phyloP scores from a whole-genome alignment of 2,797 vertebrate genomes.

The Hapalemur alaotrensis region DNA sequence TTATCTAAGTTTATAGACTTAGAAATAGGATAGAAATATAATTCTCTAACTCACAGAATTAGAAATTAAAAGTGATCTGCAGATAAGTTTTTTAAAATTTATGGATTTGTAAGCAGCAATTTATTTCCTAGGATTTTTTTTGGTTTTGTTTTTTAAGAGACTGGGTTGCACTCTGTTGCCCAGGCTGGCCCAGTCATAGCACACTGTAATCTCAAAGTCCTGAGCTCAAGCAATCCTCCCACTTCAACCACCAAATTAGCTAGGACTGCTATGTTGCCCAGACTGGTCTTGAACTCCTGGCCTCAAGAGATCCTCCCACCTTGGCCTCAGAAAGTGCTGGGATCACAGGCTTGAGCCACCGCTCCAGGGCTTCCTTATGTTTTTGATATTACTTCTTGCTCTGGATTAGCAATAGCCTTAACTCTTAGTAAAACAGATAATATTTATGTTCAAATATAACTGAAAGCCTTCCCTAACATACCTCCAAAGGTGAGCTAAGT shows the following conservation, averaged over 20 bases:
- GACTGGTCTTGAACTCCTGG: background rate
- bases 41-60: background rate
- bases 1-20: background rate
- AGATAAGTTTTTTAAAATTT: background rate
- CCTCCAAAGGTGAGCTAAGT: background rate
- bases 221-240: background rate
- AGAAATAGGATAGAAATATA: background rate
- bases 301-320: no score
- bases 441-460: background rate
- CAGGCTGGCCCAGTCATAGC: background rate
- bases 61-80: background rate
- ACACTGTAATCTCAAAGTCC: background rate
- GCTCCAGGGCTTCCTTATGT: no score
- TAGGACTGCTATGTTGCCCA: background rate
- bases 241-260: background rate
- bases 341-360: no score
- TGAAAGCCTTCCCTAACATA: background rate
- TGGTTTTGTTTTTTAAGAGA: background rate
- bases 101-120: background rate
- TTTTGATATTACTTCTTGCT: background rate
- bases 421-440: background rate
- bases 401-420: background rate
- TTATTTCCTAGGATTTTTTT: background rate
- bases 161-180: background rate
- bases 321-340: no score